phyloP scores from a whole-genome alignment of 2,797 vertebrate genomes.

The Poeciliopsis gracilis region DNA sequence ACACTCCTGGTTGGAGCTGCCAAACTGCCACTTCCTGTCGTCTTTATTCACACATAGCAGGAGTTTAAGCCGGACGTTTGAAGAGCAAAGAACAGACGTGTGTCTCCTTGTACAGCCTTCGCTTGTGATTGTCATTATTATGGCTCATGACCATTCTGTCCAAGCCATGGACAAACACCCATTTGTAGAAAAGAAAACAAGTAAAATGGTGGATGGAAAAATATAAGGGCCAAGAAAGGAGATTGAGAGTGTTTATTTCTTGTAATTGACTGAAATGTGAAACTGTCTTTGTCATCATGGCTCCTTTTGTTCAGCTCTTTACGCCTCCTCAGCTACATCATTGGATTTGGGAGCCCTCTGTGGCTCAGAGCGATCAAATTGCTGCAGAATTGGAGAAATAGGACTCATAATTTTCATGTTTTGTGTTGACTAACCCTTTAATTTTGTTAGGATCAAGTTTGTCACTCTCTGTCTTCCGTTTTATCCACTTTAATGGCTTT shows the following conservation, averaged over 20 bases:
- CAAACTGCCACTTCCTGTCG: conserved; percentile 87
- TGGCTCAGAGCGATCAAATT: conserved; percentile 65
- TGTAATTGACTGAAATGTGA: conserved; percentile 63
- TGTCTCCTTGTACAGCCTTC: conserved; percentile 81
- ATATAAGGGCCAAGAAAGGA: conserved; percentile 23
- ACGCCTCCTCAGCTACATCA: conserved; percentile 57
- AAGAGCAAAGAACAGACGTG: conserved; percentile 84
- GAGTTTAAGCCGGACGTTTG: conserved; percentile 80
- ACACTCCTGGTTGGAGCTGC: conserved; percentile 87
- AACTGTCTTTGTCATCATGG: conserved; percentile 54
- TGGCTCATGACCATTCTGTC: conserved; percentile 75
- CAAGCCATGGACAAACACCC: conserved; percentile 52
- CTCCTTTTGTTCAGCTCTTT: conserved; percentile 54
- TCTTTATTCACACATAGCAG: conserved; percentile 85
- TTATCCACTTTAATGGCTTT: conserved; percentile 73
- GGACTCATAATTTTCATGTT: conserved; percentile 79
- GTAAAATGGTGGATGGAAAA: conserved; percentile 37
- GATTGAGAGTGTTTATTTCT: conserved; percentile 33
- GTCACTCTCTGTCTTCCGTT: conserved; percentile 63
- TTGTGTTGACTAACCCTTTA: conserved; percentile 74
- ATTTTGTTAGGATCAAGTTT: conserved; percentile 80
- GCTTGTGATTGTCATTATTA: conserved; percentile 80
- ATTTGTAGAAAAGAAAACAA: conserved; percentile 27
- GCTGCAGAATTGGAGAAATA: conserved; percentile 70
- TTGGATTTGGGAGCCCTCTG: conserved; percentile 68